phyloP scores from a whole-genome alignment of 2,113 vertebrate genomes.

The Elephantulus edwardii region DNA sequence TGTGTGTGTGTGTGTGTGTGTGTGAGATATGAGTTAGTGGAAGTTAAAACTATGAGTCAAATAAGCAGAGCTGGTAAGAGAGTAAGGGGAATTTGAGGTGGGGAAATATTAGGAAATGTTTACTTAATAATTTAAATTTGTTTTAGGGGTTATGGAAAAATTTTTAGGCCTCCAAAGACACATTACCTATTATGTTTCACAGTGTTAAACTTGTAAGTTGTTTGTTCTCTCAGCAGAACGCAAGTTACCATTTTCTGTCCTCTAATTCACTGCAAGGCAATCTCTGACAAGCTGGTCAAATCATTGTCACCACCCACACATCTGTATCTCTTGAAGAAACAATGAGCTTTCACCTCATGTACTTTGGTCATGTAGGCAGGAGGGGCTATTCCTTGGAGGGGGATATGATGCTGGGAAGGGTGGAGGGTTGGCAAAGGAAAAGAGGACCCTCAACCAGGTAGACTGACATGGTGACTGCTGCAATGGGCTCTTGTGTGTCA shows the following conservation, averaged over 20 bases:
- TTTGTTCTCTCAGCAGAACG: background rate
- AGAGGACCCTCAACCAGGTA: too few relatives aligned
- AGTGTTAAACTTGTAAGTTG: background rate
- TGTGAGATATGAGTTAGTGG: background rate
- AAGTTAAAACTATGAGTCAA: background rate
- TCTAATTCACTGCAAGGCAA: background rate
- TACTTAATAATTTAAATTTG: constrained; percentile 37
- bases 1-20: too few relatives aligned
- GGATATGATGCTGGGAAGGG: too few relatives aligned
- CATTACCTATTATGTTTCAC: background rate
- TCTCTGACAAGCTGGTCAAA: background rate
- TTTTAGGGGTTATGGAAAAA: background rate
- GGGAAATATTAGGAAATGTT: background rate
- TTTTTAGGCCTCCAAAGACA: background rate
- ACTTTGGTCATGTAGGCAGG: too few relatives aligned
- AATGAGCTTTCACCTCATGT: too few relatives aligned
- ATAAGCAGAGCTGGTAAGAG: background rate
- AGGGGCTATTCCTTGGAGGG: too few relatives aligned
- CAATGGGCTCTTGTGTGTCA: too few relatives aligned
- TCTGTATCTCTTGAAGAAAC: background rate
- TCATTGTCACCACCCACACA: background rate
- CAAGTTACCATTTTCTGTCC: background rate
- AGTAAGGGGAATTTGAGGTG: background rate
- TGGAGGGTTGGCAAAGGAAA: too few relatives aligned
- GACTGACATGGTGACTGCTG: too few relatives aligned